Evolutionary conservation across 2,797 vertebrate genomes (phyloP).

Genomic region (Pseudochromis fuscus): DNA sequence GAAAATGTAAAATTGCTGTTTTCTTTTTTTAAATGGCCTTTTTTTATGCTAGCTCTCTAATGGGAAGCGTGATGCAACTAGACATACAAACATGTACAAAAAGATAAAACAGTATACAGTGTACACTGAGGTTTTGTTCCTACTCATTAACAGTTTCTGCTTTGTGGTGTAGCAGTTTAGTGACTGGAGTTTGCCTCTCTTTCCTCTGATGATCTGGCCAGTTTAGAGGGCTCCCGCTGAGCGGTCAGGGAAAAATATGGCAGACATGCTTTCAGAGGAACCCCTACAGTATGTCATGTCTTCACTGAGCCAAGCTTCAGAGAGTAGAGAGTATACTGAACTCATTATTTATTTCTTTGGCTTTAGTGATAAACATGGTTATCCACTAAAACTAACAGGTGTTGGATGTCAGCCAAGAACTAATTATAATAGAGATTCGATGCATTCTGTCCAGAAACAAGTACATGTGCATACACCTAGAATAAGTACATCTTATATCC

Average conservation of each 20-base stretch:
- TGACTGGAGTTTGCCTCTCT: constrained; percentile 49
- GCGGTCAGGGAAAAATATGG: constrained; percentile 51
- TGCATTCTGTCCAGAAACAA: constrained; percentile 2
- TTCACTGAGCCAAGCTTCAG: constrained; percentile 45
- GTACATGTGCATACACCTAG: neutral
- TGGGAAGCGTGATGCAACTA: constrained; percentile 26
- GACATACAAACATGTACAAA: constrained; percentile 28
- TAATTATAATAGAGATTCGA: constrained; percentile 31
- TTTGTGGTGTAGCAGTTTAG: constrained; percentile 50
- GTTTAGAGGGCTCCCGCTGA: constrained; percentile 55
- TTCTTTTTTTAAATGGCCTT: no score
- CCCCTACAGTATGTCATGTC: constrained; percentile 36
- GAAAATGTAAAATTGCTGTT: constrained; percentile 8
- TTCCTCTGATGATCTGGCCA: constrained; percentile 60
- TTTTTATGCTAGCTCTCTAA: constrained; percentile 18
- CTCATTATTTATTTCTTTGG: constrained; percentile 31
- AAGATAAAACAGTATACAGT: constrained; percentile 35
- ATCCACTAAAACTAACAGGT: constrained; percentile 29
- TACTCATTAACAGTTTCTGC: constrained; percentile 60
- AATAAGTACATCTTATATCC: no score
- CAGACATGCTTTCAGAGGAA: constrained; percentile 46
- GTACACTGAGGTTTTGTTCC: constrained; percentile 16
- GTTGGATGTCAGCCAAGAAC: constrained; percentile 35
- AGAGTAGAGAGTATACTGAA: constrained; percentile 35
- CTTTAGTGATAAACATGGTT: constrained; percentile 31